Conservation (phyloP, 2,797 vertebrate species). For the Melanotaenia parkinsoni region DNA sequence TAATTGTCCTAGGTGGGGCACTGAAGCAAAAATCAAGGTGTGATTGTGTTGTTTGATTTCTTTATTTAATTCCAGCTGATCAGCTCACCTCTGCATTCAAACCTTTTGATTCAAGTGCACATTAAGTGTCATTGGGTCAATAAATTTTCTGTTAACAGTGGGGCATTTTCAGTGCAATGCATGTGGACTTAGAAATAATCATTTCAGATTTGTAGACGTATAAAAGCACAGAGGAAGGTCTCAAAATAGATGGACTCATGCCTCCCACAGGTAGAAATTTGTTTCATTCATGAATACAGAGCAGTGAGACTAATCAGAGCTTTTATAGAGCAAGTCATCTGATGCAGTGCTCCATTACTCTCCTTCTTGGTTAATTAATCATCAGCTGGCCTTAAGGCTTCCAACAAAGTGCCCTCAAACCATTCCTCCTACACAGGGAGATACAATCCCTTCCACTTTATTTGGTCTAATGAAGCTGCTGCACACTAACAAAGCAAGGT, state of each 20-base stretch:
- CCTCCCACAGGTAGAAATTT: not conserved
- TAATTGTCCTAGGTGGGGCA: conserved; percentile 54
- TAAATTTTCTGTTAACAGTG: conserved; percentile 5
- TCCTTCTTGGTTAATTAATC: not conserved
- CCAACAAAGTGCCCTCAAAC: not conserved
- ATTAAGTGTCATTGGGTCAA: not conserved
- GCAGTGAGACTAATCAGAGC: conserved; percentile 1
- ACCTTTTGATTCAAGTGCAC: conserved; percentile 11
- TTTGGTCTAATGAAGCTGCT: not conserved
- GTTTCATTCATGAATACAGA: conserved; percentile 2
- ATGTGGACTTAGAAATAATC: not conserved
- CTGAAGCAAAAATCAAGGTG: conserved; percentile 48
- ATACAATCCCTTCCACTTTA: not conserved
- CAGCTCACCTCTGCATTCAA: not conserved
- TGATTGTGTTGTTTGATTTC: conserved; percentile 54
- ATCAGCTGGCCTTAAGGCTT: not conserved
- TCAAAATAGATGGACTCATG: conserved; percentile 7
- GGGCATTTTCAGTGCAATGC: not conserved
- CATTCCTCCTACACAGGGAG: not conserved
- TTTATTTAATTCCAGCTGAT: conserved; percentile 20
- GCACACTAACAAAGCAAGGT: not conserved
- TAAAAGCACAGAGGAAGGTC: conserved; percentile 12
- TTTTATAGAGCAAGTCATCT: not conserved
- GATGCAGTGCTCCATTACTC: not conserved
- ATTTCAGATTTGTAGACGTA: conserved; percentile 15